Percentiles rank a stretch among this genome's conserved stretches.
These are phyloP conservation scores for Apamea epomidion DNA, from an alignment of 2,888 invertebrate species.

Conservation along the genomic window DNA sequence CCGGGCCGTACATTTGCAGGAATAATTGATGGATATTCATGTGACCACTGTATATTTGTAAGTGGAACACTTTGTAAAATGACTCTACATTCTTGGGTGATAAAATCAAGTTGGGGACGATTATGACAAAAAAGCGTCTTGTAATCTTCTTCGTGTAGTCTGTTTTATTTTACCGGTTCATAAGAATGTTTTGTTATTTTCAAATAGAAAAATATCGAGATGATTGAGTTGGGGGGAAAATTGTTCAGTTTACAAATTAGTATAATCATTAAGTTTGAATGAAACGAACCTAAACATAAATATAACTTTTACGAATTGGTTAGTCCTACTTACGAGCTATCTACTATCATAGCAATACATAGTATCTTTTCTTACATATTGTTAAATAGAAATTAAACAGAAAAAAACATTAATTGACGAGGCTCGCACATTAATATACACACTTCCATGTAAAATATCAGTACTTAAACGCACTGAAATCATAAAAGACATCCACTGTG, in stretches of 20 bases:
- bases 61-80: conserved; percentile 8
- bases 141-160: background rate
- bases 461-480: conserved; percentile 74
- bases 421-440: conserved; percentile 67
- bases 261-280: conserved; percentile 18
- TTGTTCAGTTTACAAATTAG: conserved; percentile 37
- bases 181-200: conserved; percentile 10
- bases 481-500: conserved; percentile 59
- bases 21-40: background rate
- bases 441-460: conserved; percentile 60
- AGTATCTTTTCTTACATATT: conserved; percentile 58
- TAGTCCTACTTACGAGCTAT: conserved; percentile 69
- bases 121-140: conserved; percentile 8
- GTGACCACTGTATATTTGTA: conserved; percentile 11
- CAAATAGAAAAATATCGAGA: conserved; percentile 12
- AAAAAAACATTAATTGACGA: conserved; percentile 73
- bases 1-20: background rate
- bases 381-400: conserved; percentile 64
- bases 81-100: background rate
- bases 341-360: conserved; percentile 60
- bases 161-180: conserved; percentile 12
- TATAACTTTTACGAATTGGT: conserved; percentile 62
- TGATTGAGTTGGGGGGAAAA: conserved; percentile 5
- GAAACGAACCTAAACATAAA: conserved; percentile 26
- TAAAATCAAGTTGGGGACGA: conserved; percentile 1